Evolutionary conservation across 2,113 vertebrate genomes (phyloP).

Genomic region (Oxyura jamaicensis): DNA sequence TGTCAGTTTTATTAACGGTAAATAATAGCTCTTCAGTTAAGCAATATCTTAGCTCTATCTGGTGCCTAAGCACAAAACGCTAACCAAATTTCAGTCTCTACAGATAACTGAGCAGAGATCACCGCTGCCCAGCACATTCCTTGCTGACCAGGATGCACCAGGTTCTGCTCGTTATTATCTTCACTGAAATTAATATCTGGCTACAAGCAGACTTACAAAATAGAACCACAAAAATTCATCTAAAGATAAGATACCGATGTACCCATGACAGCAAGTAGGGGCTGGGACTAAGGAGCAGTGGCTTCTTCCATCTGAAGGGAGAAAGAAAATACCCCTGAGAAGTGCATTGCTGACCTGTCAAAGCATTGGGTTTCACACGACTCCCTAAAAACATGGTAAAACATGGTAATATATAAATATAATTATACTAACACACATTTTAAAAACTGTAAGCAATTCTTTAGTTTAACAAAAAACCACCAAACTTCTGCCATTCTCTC

Average conservation of each 20-base stretch:
- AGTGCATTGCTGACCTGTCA: background rate
- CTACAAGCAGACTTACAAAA: slow-evolving; percentile 2
- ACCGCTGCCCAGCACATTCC: background rate
- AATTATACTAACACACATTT: background rate
- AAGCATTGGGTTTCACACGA: background rate
- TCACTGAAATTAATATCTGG: background rate
- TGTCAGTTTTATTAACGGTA: slow-evolving; percentile 50
- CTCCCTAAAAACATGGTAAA: background rate
- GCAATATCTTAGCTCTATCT: slow-evolving; percentile 23
- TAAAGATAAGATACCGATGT: slow-evolving; percentile 29
- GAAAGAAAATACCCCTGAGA: background rate
- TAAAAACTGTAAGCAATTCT: background rate
- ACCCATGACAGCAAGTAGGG: background rate
- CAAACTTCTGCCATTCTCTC: background rate
- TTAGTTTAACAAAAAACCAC: background rate
- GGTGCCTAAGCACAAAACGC: background rate
- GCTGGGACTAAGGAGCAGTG: background rate
- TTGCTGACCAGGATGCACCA: background rate
- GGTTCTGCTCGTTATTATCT: background rate
- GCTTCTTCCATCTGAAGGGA: background rate
- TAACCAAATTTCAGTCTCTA: background rate
- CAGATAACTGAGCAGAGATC: background rate
- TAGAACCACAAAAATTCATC: background rate
- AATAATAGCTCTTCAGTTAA: slow-evolving; percentile 46
- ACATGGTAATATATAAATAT: background rate